A percentile compares a stretch with the other conserved stretches of the same genome.
phyloP scores from a whole-genome alignment of 2,797 vertebrate genomes.

The Pogoniulus pusillus region DNA sequence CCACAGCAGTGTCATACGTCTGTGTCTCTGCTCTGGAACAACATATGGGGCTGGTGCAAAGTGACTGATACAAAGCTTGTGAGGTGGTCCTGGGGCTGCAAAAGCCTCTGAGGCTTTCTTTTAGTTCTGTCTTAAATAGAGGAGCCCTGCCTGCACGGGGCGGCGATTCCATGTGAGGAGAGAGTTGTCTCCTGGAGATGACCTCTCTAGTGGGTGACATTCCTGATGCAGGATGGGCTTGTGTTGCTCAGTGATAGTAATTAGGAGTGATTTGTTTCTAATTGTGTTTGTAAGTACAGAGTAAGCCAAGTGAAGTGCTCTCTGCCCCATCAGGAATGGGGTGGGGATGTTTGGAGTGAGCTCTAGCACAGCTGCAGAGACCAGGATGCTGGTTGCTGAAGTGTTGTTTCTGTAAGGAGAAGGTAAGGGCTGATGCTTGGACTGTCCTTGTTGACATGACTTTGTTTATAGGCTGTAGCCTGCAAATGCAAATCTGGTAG shows the following conservation, averaged over 20 bases:
- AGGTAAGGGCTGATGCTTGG: neutral
- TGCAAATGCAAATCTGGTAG: neutral
- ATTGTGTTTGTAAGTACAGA: rapidly evolving
- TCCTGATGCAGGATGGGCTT: conserved; percentile 33
- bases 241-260: neutral
- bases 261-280: neutral
- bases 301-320: conserved; percentile 2
- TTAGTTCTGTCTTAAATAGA: neutral
- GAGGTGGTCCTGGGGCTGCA: neutral
- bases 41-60: rapidly evolving
- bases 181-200: neutral
- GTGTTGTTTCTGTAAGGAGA: neutral
- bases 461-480: neutral
- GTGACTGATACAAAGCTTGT: neutral
- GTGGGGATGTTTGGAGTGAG: conserved; percentile 24
- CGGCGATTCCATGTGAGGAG: neutral
- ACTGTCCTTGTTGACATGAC: rapidly evolving
- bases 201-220: neutral
- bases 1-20: rapidly evolving
- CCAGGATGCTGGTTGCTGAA: neutral
- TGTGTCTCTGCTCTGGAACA: rapidly evolving
- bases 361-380: neutral
- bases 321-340: conserved; percentile 42
- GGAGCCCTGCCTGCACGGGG: neutral
- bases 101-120: neutral